These are phyloP conservation scores for Aulostomus chinensis DNA, from an alignment of 2,797 vertebrate species.

Conservation along the genomic window DNA sequence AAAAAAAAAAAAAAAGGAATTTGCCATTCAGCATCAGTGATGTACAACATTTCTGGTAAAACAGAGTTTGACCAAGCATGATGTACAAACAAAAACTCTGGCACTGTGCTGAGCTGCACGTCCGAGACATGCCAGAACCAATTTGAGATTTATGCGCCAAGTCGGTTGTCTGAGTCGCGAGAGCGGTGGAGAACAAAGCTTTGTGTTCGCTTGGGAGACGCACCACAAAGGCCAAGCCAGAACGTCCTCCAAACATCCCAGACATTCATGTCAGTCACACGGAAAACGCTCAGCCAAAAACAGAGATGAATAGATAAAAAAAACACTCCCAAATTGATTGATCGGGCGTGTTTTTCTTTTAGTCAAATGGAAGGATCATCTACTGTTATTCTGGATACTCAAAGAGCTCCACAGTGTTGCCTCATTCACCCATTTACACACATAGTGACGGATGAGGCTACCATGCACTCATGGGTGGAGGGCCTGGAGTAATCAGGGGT, in stretches of 20 bases:
- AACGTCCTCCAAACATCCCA: slow-evolving; percentile 45
- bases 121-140: slow-evolving; percentile 47
- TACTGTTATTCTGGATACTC: too few relatives aligned
- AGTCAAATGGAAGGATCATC: too few relatives aligned
- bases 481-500: too few relatives aligned
- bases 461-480: too few relatives aligned
- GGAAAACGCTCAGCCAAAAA: slow-evolving; percentile 15
- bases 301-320: too few relatives aligned
- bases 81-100: slow-evolving; percentile 58
- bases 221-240: slow-evolving; percentile 42
- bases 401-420: too few relatives aligned
- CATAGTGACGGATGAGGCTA: too few relatives aligned
- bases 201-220: slow-evolving; percentile 55
- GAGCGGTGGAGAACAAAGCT: slow-evolving; percentile 51
- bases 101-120: slow-evolving; percentile 15
- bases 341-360: too few relatives aligned
- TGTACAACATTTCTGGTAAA: slow-evolving; percentile 65
- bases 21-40: slow-evolving; percentile 53
- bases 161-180: slow-evolving; percentile 31
- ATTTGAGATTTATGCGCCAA: slow-evolving; percentile 61
- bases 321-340: too few relatives aligned
- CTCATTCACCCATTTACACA: too few relatives aligned
- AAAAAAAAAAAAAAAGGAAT: too few relatives aligned
- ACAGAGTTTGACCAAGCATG: slow-evolving; percentile 57
- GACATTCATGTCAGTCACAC: slow-evolving; percentile 47